Evolutionary conservation across 1,140 invertebrate species (phyloP).

Genomic region (Drosophila quadrilineata): DNA sequence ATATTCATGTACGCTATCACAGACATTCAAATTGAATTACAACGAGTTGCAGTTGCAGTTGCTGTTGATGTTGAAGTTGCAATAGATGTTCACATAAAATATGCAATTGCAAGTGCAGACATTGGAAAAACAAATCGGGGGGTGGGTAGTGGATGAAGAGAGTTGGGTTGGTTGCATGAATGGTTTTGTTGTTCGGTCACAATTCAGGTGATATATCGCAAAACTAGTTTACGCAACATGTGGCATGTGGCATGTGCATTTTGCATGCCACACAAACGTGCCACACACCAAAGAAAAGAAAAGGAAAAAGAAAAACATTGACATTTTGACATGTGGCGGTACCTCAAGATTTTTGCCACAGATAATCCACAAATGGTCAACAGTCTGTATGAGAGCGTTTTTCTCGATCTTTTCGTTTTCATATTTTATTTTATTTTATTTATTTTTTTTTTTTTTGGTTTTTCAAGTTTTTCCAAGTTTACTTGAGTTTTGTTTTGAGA

Average conservation of each 20-base stretch:
- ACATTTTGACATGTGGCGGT: conserved; percentile 77
- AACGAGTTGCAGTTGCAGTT: conserved; percentile 32
- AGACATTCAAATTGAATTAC: conserved; percentile 49
- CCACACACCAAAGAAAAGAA: conserved; percentile 1
- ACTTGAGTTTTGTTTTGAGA: neutral
- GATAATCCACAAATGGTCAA: conserved; percentile 71
- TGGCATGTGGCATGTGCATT: conserved; percentile 68
- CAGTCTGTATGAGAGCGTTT: neutral
- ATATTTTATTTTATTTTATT: neutral
- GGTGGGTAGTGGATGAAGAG: neutral
- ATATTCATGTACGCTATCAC: conserved; percentile 41
- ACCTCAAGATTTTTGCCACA: conserved; percentile 72
- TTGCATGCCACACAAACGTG: conserved; percentile 66
- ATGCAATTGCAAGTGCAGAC: conserved; percentile 45
- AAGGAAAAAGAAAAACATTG: conserved; percentile 62
- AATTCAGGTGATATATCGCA: conserved; percentile 73
- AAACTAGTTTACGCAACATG: conserved; percentile 80
- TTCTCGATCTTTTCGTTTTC: neutral
- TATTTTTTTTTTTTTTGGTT: conserved; percentile 1
- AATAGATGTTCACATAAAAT: conserved; percentile 23
- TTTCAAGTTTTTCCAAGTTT: neutral
- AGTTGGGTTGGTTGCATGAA: too few relatives aligned
- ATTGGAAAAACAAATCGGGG: neutral
- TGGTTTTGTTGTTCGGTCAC: too few relatives aligned
- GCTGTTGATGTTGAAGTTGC: conserved; percentile 4